Evolutionary conservation across 2,113 vertebrate genomes (phyloP), one percentile per base, ranked within the genome.

Genomic region (Eira barbara): DNA sequence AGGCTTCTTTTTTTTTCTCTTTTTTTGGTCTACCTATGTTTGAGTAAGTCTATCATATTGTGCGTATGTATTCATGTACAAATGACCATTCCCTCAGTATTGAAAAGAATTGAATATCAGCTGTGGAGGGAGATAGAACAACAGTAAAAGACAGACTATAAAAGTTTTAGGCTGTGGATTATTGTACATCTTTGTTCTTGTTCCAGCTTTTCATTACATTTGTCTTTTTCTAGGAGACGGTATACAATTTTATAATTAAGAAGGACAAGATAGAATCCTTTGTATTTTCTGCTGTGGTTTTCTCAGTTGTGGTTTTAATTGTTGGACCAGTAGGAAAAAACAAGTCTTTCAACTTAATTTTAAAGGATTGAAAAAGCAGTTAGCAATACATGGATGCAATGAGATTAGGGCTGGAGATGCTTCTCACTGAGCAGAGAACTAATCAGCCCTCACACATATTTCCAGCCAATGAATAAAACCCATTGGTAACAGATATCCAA

Each of bases 201-300:
- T 94, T 95, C 29, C 10, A 82, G n/a, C 4, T 89, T 96, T 96
- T 96, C 73, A 69, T 89, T 96, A 21, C 27, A 57, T 89, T 96
- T 82, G 13, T 83, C 34, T 76, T 73, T 97, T 71, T 84, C 76
- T 91, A 55, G n/a, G 81, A 97, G 31, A 17, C 13, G 84, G 47
- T 27, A 42, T 76, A 36, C 17, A 82, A 59, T 95, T 93, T 96
- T 93, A 89, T 78, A 91, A 89, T 83, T 79, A 71, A 93, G 47
- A 55, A 27, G 69, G 31, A 55, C 55, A 91, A 91, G 73, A 61
- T 81, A 36, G 55, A 93, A 49, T 88, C 34, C n/a, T 91, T 69
- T 49, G 31, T 88, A 57, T 36, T 89, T 95, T 89, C 57, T 94
- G 49, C 73, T 42, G 20, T 71, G 34, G 39, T 73, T 95, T 93